Conservation (phyloP, 2,888 invertebrate genomes). For the Lochmaea capreae region DNA sequence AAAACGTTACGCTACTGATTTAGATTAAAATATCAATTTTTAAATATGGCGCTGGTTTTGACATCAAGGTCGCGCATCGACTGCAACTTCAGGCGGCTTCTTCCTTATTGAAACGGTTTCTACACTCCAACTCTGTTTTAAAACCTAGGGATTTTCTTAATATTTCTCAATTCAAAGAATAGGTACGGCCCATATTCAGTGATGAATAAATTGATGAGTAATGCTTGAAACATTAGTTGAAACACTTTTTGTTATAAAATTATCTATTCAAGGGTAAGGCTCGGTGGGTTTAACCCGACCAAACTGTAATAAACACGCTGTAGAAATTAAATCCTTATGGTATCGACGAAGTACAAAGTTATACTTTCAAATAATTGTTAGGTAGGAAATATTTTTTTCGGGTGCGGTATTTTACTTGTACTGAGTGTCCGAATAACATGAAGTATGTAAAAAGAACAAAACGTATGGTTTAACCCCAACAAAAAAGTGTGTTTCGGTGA, state of each 20-base stretch:
- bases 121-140: background rate
- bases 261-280: background rate
- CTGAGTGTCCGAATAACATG: no score
- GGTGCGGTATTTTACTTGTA: background rate
- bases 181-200: conserved; percentile 13
- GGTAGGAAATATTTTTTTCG: background rate
- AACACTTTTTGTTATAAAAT: background rate
- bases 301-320: background rate
- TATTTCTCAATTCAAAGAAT: background rate
- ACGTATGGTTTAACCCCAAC: no score
- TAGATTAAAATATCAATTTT: no score
- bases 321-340: background rate
- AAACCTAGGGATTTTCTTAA: background rate
- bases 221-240: conserved; percentile 11
- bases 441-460: no score
- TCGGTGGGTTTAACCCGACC: background rate
- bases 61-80: no score
- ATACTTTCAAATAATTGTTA: background rate
- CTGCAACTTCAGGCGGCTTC: no score
- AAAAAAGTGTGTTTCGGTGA: no score
- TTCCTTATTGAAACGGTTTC: no score
- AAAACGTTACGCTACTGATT: no score
- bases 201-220: conserved; percentile 16
- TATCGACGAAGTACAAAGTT: background rate
- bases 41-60: no score